Percentiles rank a stretch among this genome's conserved stretches.
These are phyloP conservation scores for Mactra quadrangularis DNA, from an alignment of 1,140 invertebrate genomes.

Conservation along the genomic window DNA sequence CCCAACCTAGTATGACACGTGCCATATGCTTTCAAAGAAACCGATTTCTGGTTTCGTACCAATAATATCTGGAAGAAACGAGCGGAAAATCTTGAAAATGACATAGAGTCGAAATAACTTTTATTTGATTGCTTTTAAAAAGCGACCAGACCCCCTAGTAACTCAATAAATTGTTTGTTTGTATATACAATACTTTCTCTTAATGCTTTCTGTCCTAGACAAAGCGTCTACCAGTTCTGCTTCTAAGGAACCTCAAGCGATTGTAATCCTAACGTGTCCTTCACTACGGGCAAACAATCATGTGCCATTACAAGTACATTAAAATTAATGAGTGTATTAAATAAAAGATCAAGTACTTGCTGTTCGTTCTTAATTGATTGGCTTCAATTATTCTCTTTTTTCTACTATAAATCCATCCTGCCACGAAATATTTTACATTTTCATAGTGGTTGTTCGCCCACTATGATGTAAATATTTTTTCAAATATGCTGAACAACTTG, in stretches of 20 bases:
- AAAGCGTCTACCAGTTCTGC: neutral
- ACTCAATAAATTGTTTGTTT: conserved; percentile 63
- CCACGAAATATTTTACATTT: too few species aligned
- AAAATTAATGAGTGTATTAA: too few species aligned
- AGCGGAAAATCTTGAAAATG: conserved; percentile 51
- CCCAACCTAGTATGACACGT: conserved; percentile 44
- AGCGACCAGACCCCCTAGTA: conserved; percentile 57
- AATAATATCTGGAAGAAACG: conserved; percentile 28
- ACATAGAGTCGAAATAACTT: conserved; percentile 36
- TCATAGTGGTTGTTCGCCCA: too few species aligned
- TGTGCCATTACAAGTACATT: too few species aligned
- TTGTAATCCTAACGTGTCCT: conserved; percentile 4
- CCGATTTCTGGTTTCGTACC: conserved; percentile 17
- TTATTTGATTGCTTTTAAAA: conserved; percentile 51
- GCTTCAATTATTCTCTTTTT: too few species aligned
- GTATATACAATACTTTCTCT: conserved; percentile 59
- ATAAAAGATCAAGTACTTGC: too few species aligned
- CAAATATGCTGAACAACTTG: too few species aligned
- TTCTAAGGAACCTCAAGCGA: conserved; percentile 18
- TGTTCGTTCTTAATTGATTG: too few species aligned
- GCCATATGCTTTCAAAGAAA: conserved; percentile 57
- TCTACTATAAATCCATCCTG: too few species aligned
- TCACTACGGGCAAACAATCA: too few species aligned
- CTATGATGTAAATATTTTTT: too few species aligned
- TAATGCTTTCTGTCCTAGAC: conserved; percentile 51